Evolutionary conservation across 37 sponge, comb jelly and placozoan genomes (phyloP), one percentile per base, ranked within the genome.

Genomic region (Crambe crambe): DNA sequence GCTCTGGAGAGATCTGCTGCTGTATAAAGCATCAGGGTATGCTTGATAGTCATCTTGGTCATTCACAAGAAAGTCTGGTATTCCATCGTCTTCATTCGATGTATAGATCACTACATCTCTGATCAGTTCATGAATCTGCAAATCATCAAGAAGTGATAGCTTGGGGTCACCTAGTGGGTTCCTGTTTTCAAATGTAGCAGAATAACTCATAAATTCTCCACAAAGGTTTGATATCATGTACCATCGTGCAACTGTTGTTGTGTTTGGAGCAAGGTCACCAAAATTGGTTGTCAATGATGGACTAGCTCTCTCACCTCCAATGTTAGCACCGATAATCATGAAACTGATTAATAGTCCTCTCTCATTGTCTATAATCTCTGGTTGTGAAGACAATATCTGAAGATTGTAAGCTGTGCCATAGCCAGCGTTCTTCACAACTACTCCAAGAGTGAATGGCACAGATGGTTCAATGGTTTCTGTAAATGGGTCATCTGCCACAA

Each of bases 321-420:
- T 56, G 27, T 59, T 80, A 25, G 81, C 72, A 57, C 81, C 81
- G 26, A 80, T 80, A 2, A 80, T 70, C 62, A 56, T 80, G 65
- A 80, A 80, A 42, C 26, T 80, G 6, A 80, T 43, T 39, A 80
- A 47, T 26, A 80, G 30, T 58, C 81, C 81, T 57, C 57, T 80
- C 15, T 80, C 72, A 58, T 80, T 80, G 31, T 80, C 81, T 58
- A 80, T 80, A 29, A 80, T 80, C 44, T 80, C 81, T 59, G 81
- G 81, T 37, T 80, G 81, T 59, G 61, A 72, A 37, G 81, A 80
- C 6, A 72, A 58, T 29, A 80, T 70, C 41, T 35, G 72, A 10
- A 80, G 42, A 56, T 37, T 57, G 21, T 1, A 36, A 4, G 81
- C 81, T 37, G 59, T 39, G 4, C 81, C 81, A 80, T 70, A 58